Conservation (phyloP, 1,140 invertebrate genomes). For the Reticulitermes speratus region DNA sequence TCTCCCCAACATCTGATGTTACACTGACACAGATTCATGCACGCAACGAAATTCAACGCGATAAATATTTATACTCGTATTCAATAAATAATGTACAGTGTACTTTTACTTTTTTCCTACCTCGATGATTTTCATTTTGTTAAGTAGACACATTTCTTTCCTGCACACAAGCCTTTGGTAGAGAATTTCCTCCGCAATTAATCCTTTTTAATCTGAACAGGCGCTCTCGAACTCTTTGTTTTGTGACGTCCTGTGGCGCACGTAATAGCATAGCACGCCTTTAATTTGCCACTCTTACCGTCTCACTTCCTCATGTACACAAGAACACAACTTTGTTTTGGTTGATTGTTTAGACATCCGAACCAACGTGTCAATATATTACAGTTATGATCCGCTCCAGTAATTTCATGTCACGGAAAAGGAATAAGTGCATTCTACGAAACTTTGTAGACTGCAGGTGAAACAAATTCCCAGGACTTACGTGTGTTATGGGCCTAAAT, state of each 20-base stretch:
- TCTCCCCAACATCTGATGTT: too few species aligned
- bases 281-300: background rate
- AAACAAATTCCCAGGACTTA: too few species aligned
- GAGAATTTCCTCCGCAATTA: background rate
- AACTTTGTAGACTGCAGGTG: too few species aligned
- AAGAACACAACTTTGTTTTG: background rate
- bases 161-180: background rate
- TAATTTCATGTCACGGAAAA: background rate
- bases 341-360: background rate
- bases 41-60: too few species aligned
- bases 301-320: background rate
- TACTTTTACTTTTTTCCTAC: too few species aligned
- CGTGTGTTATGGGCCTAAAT: too few species aligned
- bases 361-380: background rate
- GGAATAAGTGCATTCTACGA: background rate
- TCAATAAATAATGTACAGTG: too few species aligned
- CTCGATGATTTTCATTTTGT: too few species aligned
- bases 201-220: background rate
- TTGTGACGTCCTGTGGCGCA: background rate
- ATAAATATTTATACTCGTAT: too few species aligned
- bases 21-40: too few species aligned
- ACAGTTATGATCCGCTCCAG: background rate
- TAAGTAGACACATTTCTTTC: too few species aligned
- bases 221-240: background rate
- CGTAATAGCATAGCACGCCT: background rate